A percentile compares a stretch with the other conserved stretches of the same genome.
Evolutionary conservation across 1,140 invertebrate species (phyloP).

Genomic region (Carcinoscorpius rotundicauda): DNA sequence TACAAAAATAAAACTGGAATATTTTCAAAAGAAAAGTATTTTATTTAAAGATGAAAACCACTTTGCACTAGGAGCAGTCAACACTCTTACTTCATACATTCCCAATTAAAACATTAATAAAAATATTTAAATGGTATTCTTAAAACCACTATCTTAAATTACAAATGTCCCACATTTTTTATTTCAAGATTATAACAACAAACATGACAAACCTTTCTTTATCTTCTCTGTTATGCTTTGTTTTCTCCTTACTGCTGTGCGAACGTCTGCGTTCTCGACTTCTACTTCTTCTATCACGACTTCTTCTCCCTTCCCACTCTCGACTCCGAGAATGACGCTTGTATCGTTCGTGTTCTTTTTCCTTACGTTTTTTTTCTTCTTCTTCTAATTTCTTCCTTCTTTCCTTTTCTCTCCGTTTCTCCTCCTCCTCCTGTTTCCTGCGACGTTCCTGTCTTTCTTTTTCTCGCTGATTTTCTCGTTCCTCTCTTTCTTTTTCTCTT

Average conservation of each 20-base stretch:
- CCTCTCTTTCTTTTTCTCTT: conserved; percentile 28
- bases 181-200: too few relatives aligned
- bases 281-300: conserved; percentile 8
- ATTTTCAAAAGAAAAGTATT: too few relatives aligned
- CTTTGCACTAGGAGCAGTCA: too few relatives aligned
- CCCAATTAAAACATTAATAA: too few relatives aligned
- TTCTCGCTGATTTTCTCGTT: conserved; percentile 26
- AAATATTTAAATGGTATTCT: too few relatives aligned
- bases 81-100: too few relatives aligned
- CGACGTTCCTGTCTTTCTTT: conserved; percentile 30
- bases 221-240: not conserved
- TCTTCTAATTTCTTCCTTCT: conserved; percentile 19
- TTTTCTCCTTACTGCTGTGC: conserved; percentile 13
- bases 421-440: conserved; percentile 11
- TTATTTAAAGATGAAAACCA: too few relatives aligned
- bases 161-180: too few relatives aligned
- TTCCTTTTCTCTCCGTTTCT: conserved; percentile 21
- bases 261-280: conserved; percentile 24
- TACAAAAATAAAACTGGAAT: too few relatives aligned
- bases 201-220: too few relatives aligned
- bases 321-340: not conserved
- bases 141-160: too few relatives aligned
- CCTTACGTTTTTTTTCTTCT: conserved; percentile 8
- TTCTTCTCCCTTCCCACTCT: conserved; percentile 16
- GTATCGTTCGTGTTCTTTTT: conserved; percentile 9